A percentile compares a stretch with the other conserved stretches of the same genome.
Conservation (phyloP, 64 coral and sea anemone genomes). For the Montipora sp. region DNA sequence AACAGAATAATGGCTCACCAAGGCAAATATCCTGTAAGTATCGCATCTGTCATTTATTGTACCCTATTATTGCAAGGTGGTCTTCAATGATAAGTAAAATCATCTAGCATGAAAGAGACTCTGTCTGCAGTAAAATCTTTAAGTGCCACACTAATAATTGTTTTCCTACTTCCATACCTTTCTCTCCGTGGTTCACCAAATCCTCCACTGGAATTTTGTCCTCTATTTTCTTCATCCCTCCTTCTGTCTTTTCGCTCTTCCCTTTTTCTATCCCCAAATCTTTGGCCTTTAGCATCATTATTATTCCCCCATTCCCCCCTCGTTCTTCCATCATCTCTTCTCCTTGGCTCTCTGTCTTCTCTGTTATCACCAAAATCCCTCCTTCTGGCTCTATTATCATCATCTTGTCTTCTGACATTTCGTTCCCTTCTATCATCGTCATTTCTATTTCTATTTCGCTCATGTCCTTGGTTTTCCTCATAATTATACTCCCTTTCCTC, state of each 20-base stretch:
- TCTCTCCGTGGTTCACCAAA: conserved; percentile 26
- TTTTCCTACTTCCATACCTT: conserved; percentile 12
- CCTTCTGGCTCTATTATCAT: not conserved
- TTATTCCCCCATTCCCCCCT: not conserved
- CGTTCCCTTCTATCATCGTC: not conserved
- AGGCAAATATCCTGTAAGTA: not conserved
- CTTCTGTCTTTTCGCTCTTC: not conserved
- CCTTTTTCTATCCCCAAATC: conserved; percentile 19
- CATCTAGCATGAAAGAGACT: no score
- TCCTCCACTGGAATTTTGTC: not conserved
- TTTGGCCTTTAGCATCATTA: not conserved
- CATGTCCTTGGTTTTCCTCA: not conserved
- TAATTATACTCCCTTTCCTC: conserved; percentile 14
- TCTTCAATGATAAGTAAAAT: not conserved
- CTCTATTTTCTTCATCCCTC: not conserved
- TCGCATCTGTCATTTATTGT: not conserved
- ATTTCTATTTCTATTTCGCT: not conserved
- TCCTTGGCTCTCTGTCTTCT: not conserved
- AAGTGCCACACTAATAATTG: no score
- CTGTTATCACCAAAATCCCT: conserved; percentile 18
- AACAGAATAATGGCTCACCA: no score
- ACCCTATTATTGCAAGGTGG: no score
- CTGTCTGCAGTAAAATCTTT: no score
- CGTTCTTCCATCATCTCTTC: conserved; percentile 1
- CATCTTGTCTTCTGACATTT: conserved; percentile 1